Evolutionary conservation across 2,797 vertebrate genomes (phyloP).

Genomic region (Pristis pectinata): DNA sequence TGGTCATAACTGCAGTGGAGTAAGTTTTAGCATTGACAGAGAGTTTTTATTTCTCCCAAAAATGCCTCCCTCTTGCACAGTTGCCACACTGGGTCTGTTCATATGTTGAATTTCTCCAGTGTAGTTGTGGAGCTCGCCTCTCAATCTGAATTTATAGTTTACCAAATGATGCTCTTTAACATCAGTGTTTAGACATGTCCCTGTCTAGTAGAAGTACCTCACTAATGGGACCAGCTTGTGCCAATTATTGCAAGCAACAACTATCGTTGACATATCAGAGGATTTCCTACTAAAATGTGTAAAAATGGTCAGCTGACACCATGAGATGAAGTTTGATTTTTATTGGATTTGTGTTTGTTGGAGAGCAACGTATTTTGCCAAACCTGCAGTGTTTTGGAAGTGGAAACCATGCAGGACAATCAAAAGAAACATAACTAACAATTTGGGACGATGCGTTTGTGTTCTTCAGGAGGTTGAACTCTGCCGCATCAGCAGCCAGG

Average conservation of each 20-base stretch:
- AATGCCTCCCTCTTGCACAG: neutral
- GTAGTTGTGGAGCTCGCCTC: neutral
- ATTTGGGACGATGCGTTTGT: neutral
- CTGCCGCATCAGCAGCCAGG: slow-evolving; percentile 80
- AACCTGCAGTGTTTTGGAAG: neutral
- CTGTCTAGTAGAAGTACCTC: neutral
- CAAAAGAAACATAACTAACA: neutral
- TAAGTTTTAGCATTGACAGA: neutral
- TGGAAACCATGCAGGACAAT: neutral
- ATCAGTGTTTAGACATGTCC: neutral
- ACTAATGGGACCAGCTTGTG: neutral
- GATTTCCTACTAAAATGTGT: neutral
- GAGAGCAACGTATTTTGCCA: neutral
- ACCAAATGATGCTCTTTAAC: neutral
- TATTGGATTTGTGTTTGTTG: neutral
- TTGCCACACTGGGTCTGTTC: neutral
- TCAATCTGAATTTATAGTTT: neutral
- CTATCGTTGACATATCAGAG: neutral
- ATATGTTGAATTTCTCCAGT: neutral
- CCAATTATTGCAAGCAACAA: neutral
- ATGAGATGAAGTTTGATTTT: neutral
- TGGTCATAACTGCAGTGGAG: neutral
- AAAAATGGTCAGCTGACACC: too few relatives aligned
- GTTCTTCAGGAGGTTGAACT: slow-evolving; percentile 81
- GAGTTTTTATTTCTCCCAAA: too few relatives aligned